These are phyloP conservation scores for Globicephala melas DNA, from an alignment of 2,113 vertebrate genomes.

Conservation along the genomic window DNA sequence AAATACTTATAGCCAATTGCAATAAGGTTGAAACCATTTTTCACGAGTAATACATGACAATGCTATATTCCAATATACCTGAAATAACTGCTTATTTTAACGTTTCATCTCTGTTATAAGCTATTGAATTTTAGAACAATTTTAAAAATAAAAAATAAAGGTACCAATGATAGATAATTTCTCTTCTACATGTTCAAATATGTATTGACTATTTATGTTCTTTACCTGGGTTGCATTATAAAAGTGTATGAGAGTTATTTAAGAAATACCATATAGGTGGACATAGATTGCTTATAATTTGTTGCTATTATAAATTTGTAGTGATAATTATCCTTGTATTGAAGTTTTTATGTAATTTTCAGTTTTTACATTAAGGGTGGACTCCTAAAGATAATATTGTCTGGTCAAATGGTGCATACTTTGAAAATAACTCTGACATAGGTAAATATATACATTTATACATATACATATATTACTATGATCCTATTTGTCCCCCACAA, in stretches of 20 bases:
- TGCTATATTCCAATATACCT: neutral
- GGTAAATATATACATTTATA: neutral
- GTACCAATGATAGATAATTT: neutral
- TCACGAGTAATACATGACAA: neutral
- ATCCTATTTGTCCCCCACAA: neutral
- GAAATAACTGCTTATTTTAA: neutral
- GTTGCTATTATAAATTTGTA: neutral
- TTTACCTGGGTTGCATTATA: neutral
- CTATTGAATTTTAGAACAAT: neutral
- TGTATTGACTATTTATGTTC: neutral
- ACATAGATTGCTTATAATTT: neutral
- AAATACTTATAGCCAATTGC: rapidly evolving
- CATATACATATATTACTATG: neutral
- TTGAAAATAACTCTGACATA: neutral
- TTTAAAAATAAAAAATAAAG: neutral
- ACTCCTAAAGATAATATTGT: neutral
- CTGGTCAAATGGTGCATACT: neutral
- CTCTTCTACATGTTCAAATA: neutral
- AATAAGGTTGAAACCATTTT: neutral
- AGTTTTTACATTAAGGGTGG: neutral
- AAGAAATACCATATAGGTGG: neutral
- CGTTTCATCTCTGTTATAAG: neutral
- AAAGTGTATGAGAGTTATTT: neutral
- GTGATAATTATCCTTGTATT: neutral
- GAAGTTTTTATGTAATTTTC: neutral